phyloP scores from a whole-genome alignment of 2,888 invertebrate species.

The Sinhomidia bicolor region DNA sequence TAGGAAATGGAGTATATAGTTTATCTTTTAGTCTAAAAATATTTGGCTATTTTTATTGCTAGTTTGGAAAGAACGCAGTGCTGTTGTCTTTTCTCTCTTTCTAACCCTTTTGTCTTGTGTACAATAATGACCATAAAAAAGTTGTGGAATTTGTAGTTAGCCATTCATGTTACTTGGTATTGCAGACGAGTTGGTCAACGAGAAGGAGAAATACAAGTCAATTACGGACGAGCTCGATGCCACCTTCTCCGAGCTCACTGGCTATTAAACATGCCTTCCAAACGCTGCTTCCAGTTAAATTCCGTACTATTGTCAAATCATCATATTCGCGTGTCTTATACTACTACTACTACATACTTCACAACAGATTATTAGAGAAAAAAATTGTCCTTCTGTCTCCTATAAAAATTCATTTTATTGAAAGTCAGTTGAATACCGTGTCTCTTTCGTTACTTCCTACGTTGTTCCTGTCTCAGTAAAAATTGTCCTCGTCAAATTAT shows the following conservation, averaged over 20 bases:
- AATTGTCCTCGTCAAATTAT: slow-evolving; percentile 48
- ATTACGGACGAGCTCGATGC: slow-evolving; percentile 98
- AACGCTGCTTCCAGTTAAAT: slow-evolving; percentile 74
- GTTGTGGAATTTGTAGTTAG: slow-evolving; percentile 17
- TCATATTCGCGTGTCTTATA: slow-evolving; percentile 63
- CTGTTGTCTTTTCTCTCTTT: neutral
- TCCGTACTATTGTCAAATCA: slow-evolving; percentile 72
- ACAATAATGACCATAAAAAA: slow-evolving; percentile 1
- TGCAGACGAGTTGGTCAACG: slow-evolving; percentile 91
- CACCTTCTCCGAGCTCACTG: slow-evolving; percentile 98
- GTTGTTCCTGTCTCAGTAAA: slow-evolving; percentile 59
- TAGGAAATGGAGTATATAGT: neutral
- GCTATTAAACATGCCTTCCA: slow-evolving; percentile 87
- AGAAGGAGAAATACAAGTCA: slow-evolving; percentile 96
- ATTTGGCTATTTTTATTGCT: slow-evolving; percentile 13
- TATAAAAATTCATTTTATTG: neutral
- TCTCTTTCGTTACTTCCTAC: slow-evolving; percentile 48
- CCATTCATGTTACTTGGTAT: slow-evolving; percentile 81
- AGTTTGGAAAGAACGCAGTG: neutral
- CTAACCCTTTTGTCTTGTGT: neutral
- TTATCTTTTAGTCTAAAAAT: neutral
- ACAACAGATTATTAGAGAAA: slow-evolving; percentile 31
- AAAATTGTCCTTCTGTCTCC: slow-evolving; percentile 53
- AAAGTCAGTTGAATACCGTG: slow-evolving; percentile 35
- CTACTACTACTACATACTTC: slow-evolving; percentile 3